Evolutionary conservation across 2,797 vertebrate genomes (phyloP), one percentile per base, ranked within the genome.

Genomic region (Ispidina picta): DNA sequence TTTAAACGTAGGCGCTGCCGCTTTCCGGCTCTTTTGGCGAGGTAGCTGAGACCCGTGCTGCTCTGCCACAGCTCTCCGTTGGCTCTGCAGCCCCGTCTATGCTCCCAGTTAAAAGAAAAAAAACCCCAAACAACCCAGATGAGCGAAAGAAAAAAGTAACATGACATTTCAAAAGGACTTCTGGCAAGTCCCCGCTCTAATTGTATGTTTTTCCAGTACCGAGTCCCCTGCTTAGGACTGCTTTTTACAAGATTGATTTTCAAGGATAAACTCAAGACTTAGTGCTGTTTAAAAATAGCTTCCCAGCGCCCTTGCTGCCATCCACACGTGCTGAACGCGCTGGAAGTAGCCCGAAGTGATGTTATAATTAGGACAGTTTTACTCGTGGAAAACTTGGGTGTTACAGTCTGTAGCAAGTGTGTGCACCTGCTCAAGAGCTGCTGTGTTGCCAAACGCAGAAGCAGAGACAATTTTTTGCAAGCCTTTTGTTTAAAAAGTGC

Each of bases 261-360:
- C 71, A 69, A 62, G 83, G 74, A 23, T 90, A 63, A 93, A 65
- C 58, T 46, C 29, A 1, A 20, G 35, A 37, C 74, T 69, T 71
- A 1, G 28, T 28, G 76, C 66, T 68, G 46, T 76, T 71, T 68
- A 26, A 58, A 68, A 64, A 86, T 81, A 76, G 28, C 60, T 73
- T 68, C 51, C 41, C 39, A 18, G 62, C 46, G 12, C 35, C 12
- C 39, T 62, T 19, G 46, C 83, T 89, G 74, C 48, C 29, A n/a
- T 76, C 56, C 41, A 7, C 35, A 6, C 15, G 0, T 2, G 26
- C 59, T 52, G 68, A 85, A 56, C 22, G 33, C 28, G 3, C 52
- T 21, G 63, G 56, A 58, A 89, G 85, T 83, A 91, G 93, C 95
- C 96, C 74, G 88, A 88, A 95, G 93, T 95, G 92, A 66, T 95